These are phyloP conservation scores for Neoarius graeffei DNA, from an alignment of 2,113 vertebrate genomes.

Conservation along the genomic window DNA sequence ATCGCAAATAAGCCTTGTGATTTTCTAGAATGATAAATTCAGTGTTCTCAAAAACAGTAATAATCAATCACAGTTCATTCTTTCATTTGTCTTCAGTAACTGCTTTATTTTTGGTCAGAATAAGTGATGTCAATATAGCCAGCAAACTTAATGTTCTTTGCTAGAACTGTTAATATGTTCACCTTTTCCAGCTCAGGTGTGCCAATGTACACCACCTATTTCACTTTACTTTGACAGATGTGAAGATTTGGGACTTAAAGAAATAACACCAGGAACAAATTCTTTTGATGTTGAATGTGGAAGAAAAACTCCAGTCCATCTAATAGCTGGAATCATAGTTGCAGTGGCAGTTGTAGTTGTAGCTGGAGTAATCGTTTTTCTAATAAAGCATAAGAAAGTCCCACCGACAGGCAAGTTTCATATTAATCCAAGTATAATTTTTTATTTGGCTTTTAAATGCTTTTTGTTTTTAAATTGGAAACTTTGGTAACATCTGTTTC, in stretches of 20 bases:
- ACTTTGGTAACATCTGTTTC: not conserved
- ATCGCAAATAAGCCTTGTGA: not conserved
- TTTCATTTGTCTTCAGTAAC: not conserved
- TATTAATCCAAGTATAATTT: not conserved
- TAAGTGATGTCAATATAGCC: not conserved
- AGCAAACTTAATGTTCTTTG: not conserved
- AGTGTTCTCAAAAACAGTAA: not conserved
- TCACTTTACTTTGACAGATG: conserved; percentile 34
- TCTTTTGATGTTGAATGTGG: conserved; percentile 41
- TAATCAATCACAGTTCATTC: not conserved
- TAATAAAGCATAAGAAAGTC: too few species aligned
- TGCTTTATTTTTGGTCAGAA: not conserved
- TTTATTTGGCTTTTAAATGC: not conserved
- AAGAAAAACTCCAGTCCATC: not conserved
- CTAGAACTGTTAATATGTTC: not conserved
- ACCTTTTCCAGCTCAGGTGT: not conserved
- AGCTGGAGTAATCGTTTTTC: not conserved
- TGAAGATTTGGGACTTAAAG: conserved; percentile 17
- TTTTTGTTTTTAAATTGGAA: not conserved
- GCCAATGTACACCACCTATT: not conserved
- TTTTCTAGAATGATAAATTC: not conserved
- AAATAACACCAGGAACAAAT: conserved; percentile 37
- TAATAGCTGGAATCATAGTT: not conserved
- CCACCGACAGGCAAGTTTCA: not conserved
- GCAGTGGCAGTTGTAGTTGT: not conserved